Conservation (phyloP, 2,797 vertebrate species). For the Danio tinwini region DNA sequence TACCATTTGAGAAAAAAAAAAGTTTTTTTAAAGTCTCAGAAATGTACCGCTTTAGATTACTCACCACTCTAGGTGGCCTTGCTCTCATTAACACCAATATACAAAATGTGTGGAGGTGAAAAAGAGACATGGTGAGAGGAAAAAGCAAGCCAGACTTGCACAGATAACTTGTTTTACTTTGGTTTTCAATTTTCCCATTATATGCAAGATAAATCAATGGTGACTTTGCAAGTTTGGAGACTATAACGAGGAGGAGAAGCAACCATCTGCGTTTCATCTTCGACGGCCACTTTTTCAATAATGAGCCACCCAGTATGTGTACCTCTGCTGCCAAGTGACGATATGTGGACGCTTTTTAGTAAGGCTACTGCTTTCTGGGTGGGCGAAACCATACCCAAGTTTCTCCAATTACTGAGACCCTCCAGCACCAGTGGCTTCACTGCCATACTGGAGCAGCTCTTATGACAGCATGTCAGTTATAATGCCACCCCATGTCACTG, state of each 20-base stretch:
- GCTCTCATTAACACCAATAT: constrained; percentile 50
- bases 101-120: not conserved
- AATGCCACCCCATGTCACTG: constrained; percentile 77
- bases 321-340: constrained; percentile 54
- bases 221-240: constrained; percentile 46
- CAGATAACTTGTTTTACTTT: constrained; percentile 37
- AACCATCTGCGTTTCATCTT: constrained; percentile 44
- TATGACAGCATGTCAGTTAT: constrained; percentile 77
- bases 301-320: constrained; percentile 57
- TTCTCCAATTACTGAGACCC: constrained; percentile 79
- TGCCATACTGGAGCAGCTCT: constrained; percentile 61
- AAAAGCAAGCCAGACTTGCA: constrained; percentile 17
- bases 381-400: constrained; percentile 51
- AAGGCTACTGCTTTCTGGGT: constrained; percentile 55
- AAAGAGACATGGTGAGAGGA: constrained; percentile 4
- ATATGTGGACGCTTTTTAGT: constrained; percentile 58
- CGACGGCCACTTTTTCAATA: constrained; percentile 58
- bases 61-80: constrained; percentile 18
- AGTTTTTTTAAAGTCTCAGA: constrained; percentile 26
- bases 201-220: constrained; percentile 40
- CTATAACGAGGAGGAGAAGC: constrained; percentile 55
- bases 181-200: constrained; percentile 58
- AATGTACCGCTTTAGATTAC: constrained; percentile 32
- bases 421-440: constrained; percentile 62
- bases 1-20: not conserved